These are phyloP conservation scores for Zaprionus davidi DNA, from an alignment of 1,140 invertebrate genomes.

Conservation along the genomic window DNA sequence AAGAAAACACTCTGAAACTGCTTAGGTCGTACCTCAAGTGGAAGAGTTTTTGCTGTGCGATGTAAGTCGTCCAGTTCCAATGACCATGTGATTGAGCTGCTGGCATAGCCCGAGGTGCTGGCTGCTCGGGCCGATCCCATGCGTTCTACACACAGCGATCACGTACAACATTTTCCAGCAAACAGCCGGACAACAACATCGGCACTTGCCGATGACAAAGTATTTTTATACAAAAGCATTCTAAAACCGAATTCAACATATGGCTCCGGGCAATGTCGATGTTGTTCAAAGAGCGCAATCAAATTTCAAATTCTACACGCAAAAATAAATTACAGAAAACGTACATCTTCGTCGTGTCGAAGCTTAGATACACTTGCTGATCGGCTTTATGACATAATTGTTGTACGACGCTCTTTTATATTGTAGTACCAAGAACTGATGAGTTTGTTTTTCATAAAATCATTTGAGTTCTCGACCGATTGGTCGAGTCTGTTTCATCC, in stretches of 20 bases:
- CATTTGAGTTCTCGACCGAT: neutral
- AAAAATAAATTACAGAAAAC: neutral
- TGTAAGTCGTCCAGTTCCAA: slow-evolving; percentile 5
- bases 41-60: slow-evolving; percentile 1
- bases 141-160: neutral
- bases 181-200: slow-evolving; percentile 1
- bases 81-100: slow-evolving; percentile 2
- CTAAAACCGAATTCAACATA: slow-evolving; percentile 3
- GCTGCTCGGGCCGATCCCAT: slow-evolving; percentile 4
- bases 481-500: neutral
- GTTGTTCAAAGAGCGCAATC: slow-evolving; percentile 3
- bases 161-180: slow-evolving; percentile 4
- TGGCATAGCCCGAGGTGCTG: slow-evolving; percentile 1
- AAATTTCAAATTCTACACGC: slow-evolving; percentile 8
- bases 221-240: slow-evolving; percentile 9
- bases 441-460: slow-evolving; percentile 1
- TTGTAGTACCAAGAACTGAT: neutral
- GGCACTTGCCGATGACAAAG: slow-evolving; percentile 8
- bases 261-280: neutral
- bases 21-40: slow-evolving; percentile 6
- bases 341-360: neutral
- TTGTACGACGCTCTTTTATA: neutral
- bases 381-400: neutral
- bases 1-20: neutral
- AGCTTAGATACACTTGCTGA: neutral